A percentile compares a stretch with the other conserved stretches of the same genome.
phyloP scores from a whole-genome alignment of 1,140 invertebrate species.

The Macrobrachium rosenbergii region DNA sequence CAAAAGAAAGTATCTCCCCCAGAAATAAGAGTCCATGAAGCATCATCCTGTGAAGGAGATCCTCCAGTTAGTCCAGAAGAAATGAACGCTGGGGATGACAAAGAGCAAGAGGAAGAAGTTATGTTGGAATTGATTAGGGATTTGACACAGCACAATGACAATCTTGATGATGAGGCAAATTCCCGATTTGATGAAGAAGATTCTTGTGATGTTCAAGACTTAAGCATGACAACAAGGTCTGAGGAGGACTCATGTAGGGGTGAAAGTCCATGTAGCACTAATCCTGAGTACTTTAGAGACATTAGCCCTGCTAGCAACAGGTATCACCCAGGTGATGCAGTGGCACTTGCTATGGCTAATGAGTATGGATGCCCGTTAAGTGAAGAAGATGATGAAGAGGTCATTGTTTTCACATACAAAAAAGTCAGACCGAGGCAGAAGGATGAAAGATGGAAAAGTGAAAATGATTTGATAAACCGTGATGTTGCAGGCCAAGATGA shows the following conservation, averaged over 20 bases:
- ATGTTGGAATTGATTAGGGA: background rate
- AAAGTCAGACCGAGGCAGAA: conserved; percentile 6
- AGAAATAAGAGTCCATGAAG: background rate
- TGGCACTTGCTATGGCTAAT: too few species aligned
- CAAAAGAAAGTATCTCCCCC: background rate
- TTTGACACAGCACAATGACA: background rate
- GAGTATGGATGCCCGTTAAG: conserved; percentile 39
- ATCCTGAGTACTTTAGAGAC: too few species aligned
- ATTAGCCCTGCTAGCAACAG: too few species aligned
- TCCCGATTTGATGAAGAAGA: background rate
- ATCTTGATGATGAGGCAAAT: background rate
- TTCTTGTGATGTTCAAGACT: too few species aligned
- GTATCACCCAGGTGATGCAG: too few species aligned
- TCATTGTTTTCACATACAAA: conserved; percentile 32
- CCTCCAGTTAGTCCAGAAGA: background rate
- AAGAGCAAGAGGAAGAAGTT: background rate
- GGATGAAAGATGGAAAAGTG: background rate
- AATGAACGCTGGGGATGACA: background rate
- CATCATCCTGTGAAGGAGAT: background rate
- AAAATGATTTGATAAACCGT: too few species aligned
- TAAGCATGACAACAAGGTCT: too few species aligned
- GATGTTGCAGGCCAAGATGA: too few species aligned
- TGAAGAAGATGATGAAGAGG: conserved; percentile 46
- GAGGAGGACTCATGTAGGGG: too few species aligned
- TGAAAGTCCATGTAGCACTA: too few species aligned